Evolutionary conservation across 2,888 invertebrate species (phyloP).

Genomic region (Acleris laterana): DNA sequence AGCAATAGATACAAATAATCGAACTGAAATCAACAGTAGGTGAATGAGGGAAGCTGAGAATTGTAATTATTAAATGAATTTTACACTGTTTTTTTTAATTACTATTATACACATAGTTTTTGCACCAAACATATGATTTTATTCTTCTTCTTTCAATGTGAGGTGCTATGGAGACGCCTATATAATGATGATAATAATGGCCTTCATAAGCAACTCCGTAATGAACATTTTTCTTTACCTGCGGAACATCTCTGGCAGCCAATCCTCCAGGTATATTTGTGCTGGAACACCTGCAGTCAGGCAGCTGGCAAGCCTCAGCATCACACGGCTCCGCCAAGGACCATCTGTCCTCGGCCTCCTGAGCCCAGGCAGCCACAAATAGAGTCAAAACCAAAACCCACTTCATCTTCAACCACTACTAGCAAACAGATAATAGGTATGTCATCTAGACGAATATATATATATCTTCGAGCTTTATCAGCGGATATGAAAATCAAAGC

Average conservation of each 20-base stretch:
- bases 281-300: slow-evolving; percentile 81
- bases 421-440: background rate
- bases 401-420: slow-evolving; percentile 20
- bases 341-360: slow-evolving; percentile 37
- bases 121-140: no score
- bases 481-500: slow-evolving; percentile 7
- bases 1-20: no score
- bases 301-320: slow-evolving; percentile 70
- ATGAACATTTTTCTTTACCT: slow-evolving; percentile 59
- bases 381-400: slow-evolving; percentile 12
- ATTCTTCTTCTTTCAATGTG: no score
- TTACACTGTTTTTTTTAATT: no score
- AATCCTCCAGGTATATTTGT: slow-evolving; percentile 76
- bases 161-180: no score
- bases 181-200: background rate
- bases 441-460: slow-evolving; percentile 6
- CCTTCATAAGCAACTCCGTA: no score
- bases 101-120: no score
- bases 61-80: no score
- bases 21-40: no score
- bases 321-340: slow-evolving; percentile 62
- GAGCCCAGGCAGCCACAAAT: slow-evolving; percentile 24
- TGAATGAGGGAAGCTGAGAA: no score
- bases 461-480: slow-evolving; percentile 23
- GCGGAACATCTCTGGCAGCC: slow-evolving; percentile 71